Percentiles rank a stretch among this genome's conserved stretches.
These are phyloP conservation scores for Porites rus DNA, from an alignment of 92 coral and sea anemone genomes.

Conservation along the genomic window DNA sequence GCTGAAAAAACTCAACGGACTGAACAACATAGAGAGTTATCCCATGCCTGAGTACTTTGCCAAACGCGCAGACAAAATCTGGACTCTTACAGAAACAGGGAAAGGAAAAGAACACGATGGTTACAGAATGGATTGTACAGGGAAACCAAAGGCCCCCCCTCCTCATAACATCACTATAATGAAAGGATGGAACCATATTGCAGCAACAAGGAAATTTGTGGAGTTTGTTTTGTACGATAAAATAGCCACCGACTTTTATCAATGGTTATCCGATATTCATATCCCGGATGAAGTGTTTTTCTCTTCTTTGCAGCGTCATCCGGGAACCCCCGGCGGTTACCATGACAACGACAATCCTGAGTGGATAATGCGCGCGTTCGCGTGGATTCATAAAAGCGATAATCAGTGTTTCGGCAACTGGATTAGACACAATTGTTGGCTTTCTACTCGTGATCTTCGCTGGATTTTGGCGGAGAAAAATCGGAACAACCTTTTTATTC, in stretches of 20 bases:
- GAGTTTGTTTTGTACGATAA: conserved; percentile 21
- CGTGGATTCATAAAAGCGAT: background rate
- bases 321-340: conserved; percentile 1
- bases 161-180: conserved; percentile 30
- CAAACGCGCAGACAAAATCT: background rate
- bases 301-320: conserved; percentile 30
- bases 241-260: conserved; percentile 42
- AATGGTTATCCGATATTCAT: conserved; percentile 48
- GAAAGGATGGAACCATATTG: conserved; percentile 59
- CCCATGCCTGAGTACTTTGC: background rate
- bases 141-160: conserved; percentile 17
- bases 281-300: conserved; percentile 53
- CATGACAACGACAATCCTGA: background rate
- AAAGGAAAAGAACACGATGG: background rate
- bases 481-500: conserved; percentile 1
- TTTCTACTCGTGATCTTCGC: conserved; percentile 1
- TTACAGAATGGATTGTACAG: background rate
- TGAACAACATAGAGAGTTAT: conserved; percentile 36
- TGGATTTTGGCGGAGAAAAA: conserved; percentile 3
- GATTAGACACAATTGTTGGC: background rate
- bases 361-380: background rate
- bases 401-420: background rate
- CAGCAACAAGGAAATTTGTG: conserved; percentile 37
- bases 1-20: conserved; percentile 40
- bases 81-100: background rate